Percentiles rank a stretch among this genome's conserved stretches.
These are phyloP conservation scores for Limenitis camilla DNA, from an alignment of 2,888 invertebrate species.

Conservation along the genomic window DNA sequence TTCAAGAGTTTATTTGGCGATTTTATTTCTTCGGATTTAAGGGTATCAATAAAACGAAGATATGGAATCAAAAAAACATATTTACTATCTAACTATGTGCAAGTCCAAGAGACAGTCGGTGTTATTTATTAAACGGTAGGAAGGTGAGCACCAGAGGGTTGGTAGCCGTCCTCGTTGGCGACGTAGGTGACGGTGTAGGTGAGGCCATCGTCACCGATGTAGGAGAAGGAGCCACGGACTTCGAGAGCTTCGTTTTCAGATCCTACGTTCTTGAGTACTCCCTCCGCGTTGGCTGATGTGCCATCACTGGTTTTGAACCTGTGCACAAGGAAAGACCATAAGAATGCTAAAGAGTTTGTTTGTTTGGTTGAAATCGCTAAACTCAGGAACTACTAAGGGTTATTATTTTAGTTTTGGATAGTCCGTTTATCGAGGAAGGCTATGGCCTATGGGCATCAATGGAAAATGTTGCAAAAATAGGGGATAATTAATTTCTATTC, in stretches of 20 bases:
- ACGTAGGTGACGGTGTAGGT: conserved; percentile 61
- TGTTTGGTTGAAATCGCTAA: background rate
- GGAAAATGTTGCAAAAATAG: too few species aligned
- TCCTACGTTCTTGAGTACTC: conserved; percentile 55
- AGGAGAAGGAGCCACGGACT: conserved; percentile 66
- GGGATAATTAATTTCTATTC: too few species aligned
- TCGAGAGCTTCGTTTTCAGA: conserved; percentile 56
- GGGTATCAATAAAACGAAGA: conserved; percentile 8
- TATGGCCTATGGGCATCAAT: too few species aligned
- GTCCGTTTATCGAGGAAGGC: too few species aligned
- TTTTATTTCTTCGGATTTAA: too few species aligned
- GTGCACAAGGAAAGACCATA: background rate
- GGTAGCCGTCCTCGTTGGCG: conserved; percentile 73
- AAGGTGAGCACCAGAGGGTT: conserved; percentile 50
- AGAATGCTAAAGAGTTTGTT: background rate
- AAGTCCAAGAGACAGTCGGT: conserved; percentile 20
- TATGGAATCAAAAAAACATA: conserved; percentile 25
- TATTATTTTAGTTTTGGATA: too few species aligned
- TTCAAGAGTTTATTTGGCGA: too few species aligned
- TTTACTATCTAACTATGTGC: conserved; percentile 13
- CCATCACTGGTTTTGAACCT: conserved; percentile 58
- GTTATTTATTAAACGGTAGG: conserved; percentile 31
- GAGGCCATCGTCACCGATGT: conserved; percentile 60
- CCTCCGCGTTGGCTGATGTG: conserved; percentile 40
- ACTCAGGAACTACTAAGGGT: too few species aligned